These are phyloP conservation scores for Boulengeromyrus knoepffleri DNA, from an alignment of 2,113 vertebrate species.

Conservation along the genomic window DNA sequence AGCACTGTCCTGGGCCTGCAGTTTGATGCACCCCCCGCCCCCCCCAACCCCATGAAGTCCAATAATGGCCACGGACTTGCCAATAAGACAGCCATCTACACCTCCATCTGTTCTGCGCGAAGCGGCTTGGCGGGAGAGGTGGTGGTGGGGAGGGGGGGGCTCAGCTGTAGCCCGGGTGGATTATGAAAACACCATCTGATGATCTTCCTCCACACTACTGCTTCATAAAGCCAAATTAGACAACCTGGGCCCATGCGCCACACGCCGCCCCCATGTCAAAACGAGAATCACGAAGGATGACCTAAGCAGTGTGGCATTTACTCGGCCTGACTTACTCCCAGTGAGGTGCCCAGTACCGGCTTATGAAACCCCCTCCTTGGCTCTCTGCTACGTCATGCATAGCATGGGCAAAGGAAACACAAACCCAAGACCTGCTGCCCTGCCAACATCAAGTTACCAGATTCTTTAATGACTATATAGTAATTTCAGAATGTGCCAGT, in stretches of 20 bases:
- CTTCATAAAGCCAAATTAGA: neutral
- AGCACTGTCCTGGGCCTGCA: neutral
- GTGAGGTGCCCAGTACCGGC: neutral
- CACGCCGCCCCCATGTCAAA: neutral
- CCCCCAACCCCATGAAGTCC: neutral
- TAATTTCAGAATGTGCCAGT: neutral
- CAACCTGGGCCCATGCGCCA: neutral
- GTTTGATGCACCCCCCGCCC: neutral
- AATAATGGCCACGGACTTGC: neutral
- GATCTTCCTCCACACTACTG: neutral
- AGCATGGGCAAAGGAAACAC: neutral
- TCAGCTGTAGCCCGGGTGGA: neutral
- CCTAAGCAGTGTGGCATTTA: neutral
- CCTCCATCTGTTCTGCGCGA: neutral
- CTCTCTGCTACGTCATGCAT: neutral
- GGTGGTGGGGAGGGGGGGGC: neutral
- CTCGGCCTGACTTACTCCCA: neutral
- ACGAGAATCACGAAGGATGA: neutral
- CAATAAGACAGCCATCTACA: neutral
- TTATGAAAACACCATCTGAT: slow-evolving; percentile 13
- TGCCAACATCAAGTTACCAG: neutral
- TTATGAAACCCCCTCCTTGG: neutral
- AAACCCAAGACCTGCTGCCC: neutral
- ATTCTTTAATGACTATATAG: neutral
- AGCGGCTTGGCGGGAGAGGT: neutral